phyloP scores from a whole-genome alignment of 2,888 invertebrate genomes.

The Rutpela maculata region DNA sequence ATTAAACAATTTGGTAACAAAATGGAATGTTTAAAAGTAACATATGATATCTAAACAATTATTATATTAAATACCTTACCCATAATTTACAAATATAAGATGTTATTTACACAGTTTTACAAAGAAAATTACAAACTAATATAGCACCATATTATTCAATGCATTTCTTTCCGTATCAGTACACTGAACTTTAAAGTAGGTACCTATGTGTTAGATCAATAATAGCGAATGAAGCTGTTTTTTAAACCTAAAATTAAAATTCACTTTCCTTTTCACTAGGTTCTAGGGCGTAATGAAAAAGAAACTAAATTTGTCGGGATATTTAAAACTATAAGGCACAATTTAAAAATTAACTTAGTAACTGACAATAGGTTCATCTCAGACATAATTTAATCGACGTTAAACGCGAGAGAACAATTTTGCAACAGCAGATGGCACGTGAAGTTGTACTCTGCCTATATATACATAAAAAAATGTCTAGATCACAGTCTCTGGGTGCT shows the following conservation, averaged over 20 bases:
- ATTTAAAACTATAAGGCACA: conserved; percentile 55
- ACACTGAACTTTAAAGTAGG: conserved; percentile 40
- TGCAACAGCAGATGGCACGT: conserved; percentile 62
- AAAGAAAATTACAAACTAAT: conserved; percentile 59
- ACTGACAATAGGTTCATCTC: conserved; percentile 64
- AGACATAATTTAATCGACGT: conserved; percentile 66
- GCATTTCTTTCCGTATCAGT: conserved; percentile 37
- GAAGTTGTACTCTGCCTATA: conserved; percentile 55
- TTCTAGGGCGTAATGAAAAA: conserved; percentile 66
- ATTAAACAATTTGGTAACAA: conserved; percentile 55
- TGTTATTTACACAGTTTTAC: conserved; percentile 66
- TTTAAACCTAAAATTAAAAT: conserved; percentile 52
- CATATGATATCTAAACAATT: conserved; percentile 36
- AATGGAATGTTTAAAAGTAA: conserved; percentile 41
- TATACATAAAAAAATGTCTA: conserved; percentile 10
- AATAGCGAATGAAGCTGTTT: conserved; percentile 41
- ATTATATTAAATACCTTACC: conserved; percentile 57
- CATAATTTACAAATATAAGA: conserved; percentile 60
- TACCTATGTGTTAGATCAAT: conserved; percentile 45
- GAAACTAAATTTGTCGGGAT: conserved; percentile 63
- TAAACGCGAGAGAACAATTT: conserved; percentile 67
- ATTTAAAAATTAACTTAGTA: conserved; percentile 39
- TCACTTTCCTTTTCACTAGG: conserved; percentile 70
- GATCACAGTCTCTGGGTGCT: conserved; percentile 69
- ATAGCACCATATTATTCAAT: conserved; percentile 63